These are phyloP conservation scores for Bradypus variegatus DNA, from an alignment of 2,797 vertebrate genomes.

Conservation along the genomic window DNA sequence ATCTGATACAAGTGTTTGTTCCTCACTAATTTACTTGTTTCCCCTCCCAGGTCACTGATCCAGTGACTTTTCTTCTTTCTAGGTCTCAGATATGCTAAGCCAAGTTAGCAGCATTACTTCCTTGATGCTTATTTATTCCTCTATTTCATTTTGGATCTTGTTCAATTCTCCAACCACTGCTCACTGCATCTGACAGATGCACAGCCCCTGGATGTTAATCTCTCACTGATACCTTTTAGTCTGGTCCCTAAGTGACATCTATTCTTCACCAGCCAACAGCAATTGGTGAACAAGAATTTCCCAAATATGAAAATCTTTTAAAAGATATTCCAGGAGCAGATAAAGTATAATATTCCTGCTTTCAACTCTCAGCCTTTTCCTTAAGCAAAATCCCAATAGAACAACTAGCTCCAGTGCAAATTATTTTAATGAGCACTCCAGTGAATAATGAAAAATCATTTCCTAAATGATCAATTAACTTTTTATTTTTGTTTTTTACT, in stretches of 20 bases:
- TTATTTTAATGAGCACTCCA: slow-evolving; percentile 7
- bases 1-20: background rate
- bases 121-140: background rate
- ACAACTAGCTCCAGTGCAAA: background rate
- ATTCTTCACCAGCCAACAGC: background rate
- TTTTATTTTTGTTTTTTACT: background rate
- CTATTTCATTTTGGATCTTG: background rate
- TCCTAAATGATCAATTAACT: background rate
- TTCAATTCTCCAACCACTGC: background rate
- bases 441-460: background rate
- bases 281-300: slow-evolving; percentile 5
- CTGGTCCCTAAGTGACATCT: background rate
- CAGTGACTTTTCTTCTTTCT: background rate
- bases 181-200: background rate
- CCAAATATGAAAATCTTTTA: background rate
- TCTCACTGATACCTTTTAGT: background rate
- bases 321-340: background rate
- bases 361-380: background rate
- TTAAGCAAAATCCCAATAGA: background rate
- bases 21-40: background rate
- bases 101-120: background rate
- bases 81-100: background rate
- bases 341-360: background rate
- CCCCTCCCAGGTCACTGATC: background rate
- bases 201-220: background rate